Conservation (phyloP, 1,140 invertebrate species). For the Lepidurus packardi region DNA sequence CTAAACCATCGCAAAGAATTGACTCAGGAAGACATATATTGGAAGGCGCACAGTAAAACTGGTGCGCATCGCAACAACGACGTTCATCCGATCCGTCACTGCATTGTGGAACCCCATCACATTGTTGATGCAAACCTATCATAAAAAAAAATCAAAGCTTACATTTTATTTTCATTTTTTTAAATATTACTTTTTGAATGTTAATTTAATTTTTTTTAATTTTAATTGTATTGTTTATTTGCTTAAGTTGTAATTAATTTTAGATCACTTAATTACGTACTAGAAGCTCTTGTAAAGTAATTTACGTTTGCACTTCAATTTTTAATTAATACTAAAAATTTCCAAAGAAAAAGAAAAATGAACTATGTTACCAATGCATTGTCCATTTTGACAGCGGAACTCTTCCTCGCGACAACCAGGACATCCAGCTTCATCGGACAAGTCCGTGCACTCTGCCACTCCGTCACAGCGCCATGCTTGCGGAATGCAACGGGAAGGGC, state of each 20-base stretch:
- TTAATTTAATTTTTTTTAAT: too few species aligned
- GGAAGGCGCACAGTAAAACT: conserved; percentile 33
- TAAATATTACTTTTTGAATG: too few species aligned
- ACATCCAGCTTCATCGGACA: conserved; percentile 72
- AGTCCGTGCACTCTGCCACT: conserved; percentile 73
- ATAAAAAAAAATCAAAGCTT: conserved; percentile 30
- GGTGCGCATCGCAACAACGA: conserved; percentile 37
- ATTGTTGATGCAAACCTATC: conserved; percentile 41
- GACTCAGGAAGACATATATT: conserved; percentile 43
- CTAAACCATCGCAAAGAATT: conserved; percentile 63
- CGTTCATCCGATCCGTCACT: conserved; percentile 60
- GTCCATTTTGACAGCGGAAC: conserved; percentile 63
- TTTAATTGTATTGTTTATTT: too few species aligned
- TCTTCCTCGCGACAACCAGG: conserved; percentile 53
- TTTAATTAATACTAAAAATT: background rate
- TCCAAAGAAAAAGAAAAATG: background rate
- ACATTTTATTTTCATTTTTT: background rate
- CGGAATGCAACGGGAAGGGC: conserved; percentile 63
- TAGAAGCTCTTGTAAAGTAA: too few species aligned
- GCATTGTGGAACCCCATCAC: conserved; percentile 67
- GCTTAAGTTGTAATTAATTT: too few species aligned
- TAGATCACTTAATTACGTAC: too few species aligned
- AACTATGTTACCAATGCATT: conserved; percentile 62
- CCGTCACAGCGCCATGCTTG: conserved; percentile 76
- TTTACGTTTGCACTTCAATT: background rate